A percentile compares a stretch with the other conserved stretches of the same genome.
Evolutionary conservation across 2,797 vertebrate species (phyloP).

Genomic region (Xerus rutilus): DNA sequence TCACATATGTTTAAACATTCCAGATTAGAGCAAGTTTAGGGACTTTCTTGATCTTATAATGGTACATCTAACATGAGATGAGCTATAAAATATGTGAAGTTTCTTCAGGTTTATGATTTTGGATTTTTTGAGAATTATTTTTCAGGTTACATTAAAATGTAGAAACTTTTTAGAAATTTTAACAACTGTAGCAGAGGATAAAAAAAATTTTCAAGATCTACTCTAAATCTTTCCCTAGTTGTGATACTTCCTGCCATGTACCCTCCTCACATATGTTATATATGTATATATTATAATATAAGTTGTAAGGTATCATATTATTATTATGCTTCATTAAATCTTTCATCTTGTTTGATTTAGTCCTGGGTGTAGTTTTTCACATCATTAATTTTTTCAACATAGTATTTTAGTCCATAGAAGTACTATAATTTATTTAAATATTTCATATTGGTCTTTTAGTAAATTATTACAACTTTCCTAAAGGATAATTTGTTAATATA

Average conservation of each 20-base stretch:
- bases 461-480: slow-evolving; percentile 3
- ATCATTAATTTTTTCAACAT: slow-evolving; percentile 18
- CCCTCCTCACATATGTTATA: neutral
- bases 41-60: neutral
- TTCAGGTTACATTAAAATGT: slow-evolving; percentile 26
- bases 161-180: neutral
- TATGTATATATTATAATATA: neutral
- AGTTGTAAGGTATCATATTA: neutral
- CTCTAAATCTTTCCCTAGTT: neutral
- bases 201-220: neutral
- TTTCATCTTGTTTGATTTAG: neutral
- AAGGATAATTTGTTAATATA: slow-evolving; percentile 24
- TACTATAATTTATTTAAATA: slow-evolving; percentile 53
- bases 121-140: slow-evolving; percentile 49
- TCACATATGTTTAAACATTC: slow-evolving; percentile 10
- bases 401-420: slow-evolving; percentile 22
- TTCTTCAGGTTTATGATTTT: slow-evolving; percentile 28
- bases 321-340: neutral
- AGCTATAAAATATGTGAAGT: neutral
- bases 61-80: neutral
- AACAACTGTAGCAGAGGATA: neutral
- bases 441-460: neutral
- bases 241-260: neutral
- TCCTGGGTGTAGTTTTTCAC: neutral
- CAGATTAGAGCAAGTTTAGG: neutral